These are phyloP conservation scores for Hirtodrosophila duncani DNA, from an alignment of 2,888 invertebrate species.

Conservation along the genomic window DNA sequence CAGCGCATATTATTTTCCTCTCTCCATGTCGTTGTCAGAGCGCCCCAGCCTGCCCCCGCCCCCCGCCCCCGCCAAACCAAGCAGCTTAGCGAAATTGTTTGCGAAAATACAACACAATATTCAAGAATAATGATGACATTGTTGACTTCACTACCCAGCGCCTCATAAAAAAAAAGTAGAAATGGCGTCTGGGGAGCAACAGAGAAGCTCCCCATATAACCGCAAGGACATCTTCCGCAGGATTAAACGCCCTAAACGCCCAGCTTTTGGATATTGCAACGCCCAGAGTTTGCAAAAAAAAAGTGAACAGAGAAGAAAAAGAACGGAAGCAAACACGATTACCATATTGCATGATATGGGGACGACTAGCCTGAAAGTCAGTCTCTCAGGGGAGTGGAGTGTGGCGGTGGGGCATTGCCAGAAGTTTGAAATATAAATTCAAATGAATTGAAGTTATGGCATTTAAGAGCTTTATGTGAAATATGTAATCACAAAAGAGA, in stretches of 20 bases:
- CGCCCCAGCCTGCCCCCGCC: slow-evolving; percentile 1
- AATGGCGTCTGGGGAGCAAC: not conserved
- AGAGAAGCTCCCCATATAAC: slow-evolving; percentile 44
- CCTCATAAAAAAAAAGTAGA: slow-evolving; percentile 46
- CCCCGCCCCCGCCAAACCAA: not conserved
- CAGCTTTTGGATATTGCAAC: slow-evolving; percentile 67
- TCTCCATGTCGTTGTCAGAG: slow-evolving; percentile 56
- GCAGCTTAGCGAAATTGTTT: slow-evolving; percentile 73
- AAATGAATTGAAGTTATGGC: slow-evolving; percentile 74
- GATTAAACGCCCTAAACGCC: slow-evolving; percentile 74
- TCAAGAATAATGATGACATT: slow-evolving; percentile 76
- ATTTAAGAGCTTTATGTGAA: slow-evolving; percentile 63
- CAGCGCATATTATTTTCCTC: slow-evolving; percentile 71
- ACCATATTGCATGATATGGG: slow-evolving; percentile 63
- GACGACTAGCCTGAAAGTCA: slow-evolving; percentile 23
- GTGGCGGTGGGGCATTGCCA: slow-evolving; percentile 16
- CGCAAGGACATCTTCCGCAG: slow-evolving; percentile 71
- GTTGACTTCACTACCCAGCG: slow-evolving; percentile 62
- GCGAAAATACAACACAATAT: slow-evolving; percentile 74
- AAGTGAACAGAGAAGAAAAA: slow-evolving; percentile 2
- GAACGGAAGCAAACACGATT: slow-evolving; percentile 48
- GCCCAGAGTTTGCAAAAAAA: slow-evolving; percentile 34
- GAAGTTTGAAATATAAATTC: slow-evolving; percentile 63
- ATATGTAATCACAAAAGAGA: slow-evolving; percentile 72
- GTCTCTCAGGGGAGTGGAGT: slow-evolving; percentile 12